Conservation (phyloP, 35 echinoderm and acorn worm genomes). For the Heliocidaris erythrogramma region DNA sequence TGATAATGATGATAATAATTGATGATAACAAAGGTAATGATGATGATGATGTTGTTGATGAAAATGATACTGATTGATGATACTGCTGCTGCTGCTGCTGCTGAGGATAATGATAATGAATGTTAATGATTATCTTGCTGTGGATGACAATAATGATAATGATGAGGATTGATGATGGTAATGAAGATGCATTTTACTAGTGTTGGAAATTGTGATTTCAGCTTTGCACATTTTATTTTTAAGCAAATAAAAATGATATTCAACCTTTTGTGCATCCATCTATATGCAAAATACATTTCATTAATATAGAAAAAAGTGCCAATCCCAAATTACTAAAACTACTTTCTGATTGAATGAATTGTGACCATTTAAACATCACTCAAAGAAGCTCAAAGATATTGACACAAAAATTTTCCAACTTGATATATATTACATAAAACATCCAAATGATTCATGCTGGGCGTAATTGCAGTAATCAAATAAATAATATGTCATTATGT, state of each 20-base stretch:
- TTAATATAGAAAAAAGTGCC: not conserved
- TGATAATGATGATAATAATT: not conserved
- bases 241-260: not conserved
- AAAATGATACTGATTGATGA: not conserved
- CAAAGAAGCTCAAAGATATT: not conserved
- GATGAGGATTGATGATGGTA: not conserved
- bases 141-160: constrained; percentile 32
- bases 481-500: not conserved
- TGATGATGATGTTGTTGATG: constrained; percentile 6
- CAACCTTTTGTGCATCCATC: not conserved
- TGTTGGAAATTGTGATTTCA: not conserved
- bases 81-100: not conserved
- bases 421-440: not conserved
- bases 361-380: not conserved
- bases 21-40: too few species aligned
- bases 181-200: not conserved
- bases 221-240: not conserved
- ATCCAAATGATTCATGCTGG: not conserved
- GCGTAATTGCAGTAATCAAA: not conserved
- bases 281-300: not conserved
- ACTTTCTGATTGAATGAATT: not conserved
- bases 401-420: not conserved
- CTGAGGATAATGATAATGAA: not conserved
- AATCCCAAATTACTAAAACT: not conserved
- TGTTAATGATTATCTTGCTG: not conserved